Percentiles rank a stretch among this genome's conserved stretches.
Evolutionary conservation across 2,113 vertebrate species (phyloP).

Genomic region (Spilogale gracilis): DNA sequence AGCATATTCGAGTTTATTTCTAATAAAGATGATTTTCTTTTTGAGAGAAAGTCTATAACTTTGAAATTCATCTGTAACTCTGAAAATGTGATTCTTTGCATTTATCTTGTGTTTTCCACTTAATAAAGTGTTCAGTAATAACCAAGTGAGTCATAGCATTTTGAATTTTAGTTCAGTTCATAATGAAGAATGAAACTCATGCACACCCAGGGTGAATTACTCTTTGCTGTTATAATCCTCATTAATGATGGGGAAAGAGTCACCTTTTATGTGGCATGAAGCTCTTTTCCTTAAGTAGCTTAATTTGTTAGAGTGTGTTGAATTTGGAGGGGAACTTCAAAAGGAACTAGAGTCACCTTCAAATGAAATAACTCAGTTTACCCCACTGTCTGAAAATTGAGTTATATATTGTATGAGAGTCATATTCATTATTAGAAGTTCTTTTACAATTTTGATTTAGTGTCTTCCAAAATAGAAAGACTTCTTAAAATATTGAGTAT

Average conservation of each 20-base stretch:
- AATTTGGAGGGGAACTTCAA: conserved; percentile 51
- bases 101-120: conserved; percentile 52
- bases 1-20: conserved; percentile 43
- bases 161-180: conserved; percentile 60
- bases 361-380: conserved; percentile 58
- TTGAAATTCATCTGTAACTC: conserved; percentile 34
- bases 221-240: conserved; percentile 41
- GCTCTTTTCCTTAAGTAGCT: conserved; percentile 12
- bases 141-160: conserved; percentile 49
- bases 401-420: conserved; percentile 46
- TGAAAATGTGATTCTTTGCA: conserved; percentile 10
- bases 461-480: conserved; percentile 19
- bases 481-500: background rate
- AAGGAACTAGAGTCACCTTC: conserved; percentile 45
- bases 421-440: conserved; percentile 45
- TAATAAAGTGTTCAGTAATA: conserved; percentile 44
- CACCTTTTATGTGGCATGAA: conserved; percentile 41
- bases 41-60: conserved; percentile 31
- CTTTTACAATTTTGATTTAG: conserved; percentile 32
- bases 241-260: conserved; percentile 4
- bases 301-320: conserved; percentile 50
- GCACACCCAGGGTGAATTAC: background rate
- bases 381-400: conserved; percentile 22
- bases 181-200: conserved; percentile 38
- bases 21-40: conserved; percentile 57